phyloP scores from a whole-genome alignment of 2,797 vertebrate genomes.

The Apogon hyalosoma region DNA sequence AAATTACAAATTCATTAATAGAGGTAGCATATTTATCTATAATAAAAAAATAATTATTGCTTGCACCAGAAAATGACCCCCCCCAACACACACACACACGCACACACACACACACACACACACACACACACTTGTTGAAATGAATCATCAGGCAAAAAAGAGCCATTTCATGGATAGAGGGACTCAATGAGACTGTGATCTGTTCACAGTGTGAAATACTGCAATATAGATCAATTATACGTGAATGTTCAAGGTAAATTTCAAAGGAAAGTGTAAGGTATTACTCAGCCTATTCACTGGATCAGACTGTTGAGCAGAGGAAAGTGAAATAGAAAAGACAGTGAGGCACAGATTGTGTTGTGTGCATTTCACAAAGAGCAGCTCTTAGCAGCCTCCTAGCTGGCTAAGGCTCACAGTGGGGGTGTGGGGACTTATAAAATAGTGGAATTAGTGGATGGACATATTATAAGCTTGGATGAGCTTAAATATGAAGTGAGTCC shows the following conservation, averaged over 20 bases:
- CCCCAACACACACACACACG: no score
- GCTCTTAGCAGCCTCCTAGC: conserved; percentile 50
- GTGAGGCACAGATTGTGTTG: conserved; percentile 66
- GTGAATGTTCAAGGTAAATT: conserved; percentile 35
- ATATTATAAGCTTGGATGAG: conserved; percentile 4
- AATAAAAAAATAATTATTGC: no score
- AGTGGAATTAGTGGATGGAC: conserved; percentile 28
- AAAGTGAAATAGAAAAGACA: conserved; percentile 39
- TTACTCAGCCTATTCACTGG: conserved; percentile 30
- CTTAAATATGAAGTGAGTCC: conserved; percentile 16
- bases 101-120: no score
- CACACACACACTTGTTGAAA: no score
- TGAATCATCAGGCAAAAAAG: neutral
- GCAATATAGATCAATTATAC: conserved; percentile 25
- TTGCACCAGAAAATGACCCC: no score
- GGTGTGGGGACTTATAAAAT: conserved; percentile 43
- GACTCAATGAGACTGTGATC: conserved; percentile 7
- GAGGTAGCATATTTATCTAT: no score
- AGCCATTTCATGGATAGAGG: neutral
- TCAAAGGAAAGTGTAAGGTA: conserved; percentile 30
- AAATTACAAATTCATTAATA: no score
- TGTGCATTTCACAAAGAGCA: conserved; percentile 69
- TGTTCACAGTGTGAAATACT: conserved; percentile 1
- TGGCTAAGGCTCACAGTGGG: conserved; percentile 44
- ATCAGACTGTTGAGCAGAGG: conserved; percentile 30